Evolutionary conservation across 2,888 invertebrate species (phyloP).

Genomic region (Nineta flava): DNA sequence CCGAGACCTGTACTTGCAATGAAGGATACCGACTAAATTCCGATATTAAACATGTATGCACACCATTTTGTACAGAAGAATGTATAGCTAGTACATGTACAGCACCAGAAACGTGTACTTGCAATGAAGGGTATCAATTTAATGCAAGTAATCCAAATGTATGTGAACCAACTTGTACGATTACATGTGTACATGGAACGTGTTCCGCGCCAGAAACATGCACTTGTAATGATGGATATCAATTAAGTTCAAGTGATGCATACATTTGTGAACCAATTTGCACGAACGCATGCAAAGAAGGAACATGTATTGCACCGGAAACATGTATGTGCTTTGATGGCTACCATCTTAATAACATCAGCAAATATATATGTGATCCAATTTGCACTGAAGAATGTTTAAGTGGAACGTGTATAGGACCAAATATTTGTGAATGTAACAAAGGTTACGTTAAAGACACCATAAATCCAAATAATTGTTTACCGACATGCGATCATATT

Average conservation of each 20-base stretch:
- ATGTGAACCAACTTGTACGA: constrained; percentile 18
- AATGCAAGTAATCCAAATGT: constrained; percentile 9
- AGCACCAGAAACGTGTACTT: constrained; percentile 11
- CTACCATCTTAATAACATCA: constrained; percentile 1
- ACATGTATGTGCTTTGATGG: constrained; percentile 9
- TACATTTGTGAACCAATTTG: constrained; percentile 6
- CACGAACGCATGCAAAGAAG: constrained; percentile 8
- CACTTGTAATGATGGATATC: constrained; percentile 20
- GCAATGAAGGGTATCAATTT: constrained; percentile 3
- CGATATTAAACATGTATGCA: constrained; percentile 10
- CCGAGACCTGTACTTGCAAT: too few species aligned
- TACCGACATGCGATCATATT: constrained; percentile 16
- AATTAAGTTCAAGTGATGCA: neutral
- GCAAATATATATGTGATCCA: constrained; percentile 16
- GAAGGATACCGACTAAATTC: too few species aligned
- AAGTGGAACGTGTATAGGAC: constrained; percentile 32
- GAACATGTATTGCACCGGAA: constrained; percentile 13
- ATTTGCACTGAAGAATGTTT: constrained; percentile 18
- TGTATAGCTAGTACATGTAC: constrained; percentile 27
- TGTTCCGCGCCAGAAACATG: constrained; percentile 30
- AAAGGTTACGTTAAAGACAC: constrained; percentile 6
- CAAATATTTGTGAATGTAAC: constrained; percentile 22
- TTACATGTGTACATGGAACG: constrained; percentile 28
- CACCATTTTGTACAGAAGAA: constrained; percentile 17
- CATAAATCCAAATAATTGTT: constrained; percentile 13